Evolutionary conservation across 2,113 vertebrate genomes (phyloP), one percentile per base, ranked within the genome.

Genomic region (Panurus biarmicus): DNA sequence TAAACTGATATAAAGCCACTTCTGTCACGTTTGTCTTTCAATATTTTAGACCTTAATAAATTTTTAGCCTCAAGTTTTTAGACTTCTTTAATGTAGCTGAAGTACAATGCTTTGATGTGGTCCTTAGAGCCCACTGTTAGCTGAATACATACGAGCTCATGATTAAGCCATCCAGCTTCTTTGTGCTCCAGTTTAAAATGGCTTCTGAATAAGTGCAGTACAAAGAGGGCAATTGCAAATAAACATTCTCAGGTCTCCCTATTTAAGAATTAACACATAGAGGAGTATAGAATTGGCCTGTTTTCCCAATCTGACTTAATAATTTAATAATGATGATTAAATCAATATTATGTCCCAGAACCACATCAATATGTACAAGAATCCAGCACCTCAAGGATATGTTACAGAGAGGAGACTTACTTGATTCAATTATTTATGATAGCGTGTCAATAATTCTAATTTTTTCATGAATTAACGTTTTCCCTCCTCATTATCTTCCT

Each of bases 391-490:
- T 92, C 62, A 91, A 96, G 69, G 82, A 94, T 85, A 81, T n/a
- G 45, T 94, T 95, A 85, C 69, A 86, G 42, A 70, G 78, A 91
- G 51, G 60, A 78, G 64, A 94, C 80, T 95, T 89, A 44, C 71
- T 96, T 96, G 44, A 95, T 92, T 97, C 73, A 96, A 94, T 95
- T 96, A 92, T 96, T 96, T 93, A 87, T 95, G 65, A 80, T 93
- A 84, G 57, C 61, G 54, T 93, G 80, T 92, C 95, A 96, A 87
- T 95, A 95, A 81, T 72, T 44, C 64, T 94, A 44, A 87, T 78
- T 94, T 71, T 73, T 95, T 51, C 31, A 91, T 95, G 65, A 96
- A 90, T 73, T 95, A 95, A 95, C 38, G 58, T 92, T 74, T 97
- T 94, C 50, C 71, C 25, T 83, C 54, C 42, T 93, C 74, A n/a